A percentile compares a stretch with the other conserved stretches of the same genome.
phyloP scores from a whole-genome alignment of 2,888 invertebrate genomes.

The Himalopsyche anomala region DNA sequence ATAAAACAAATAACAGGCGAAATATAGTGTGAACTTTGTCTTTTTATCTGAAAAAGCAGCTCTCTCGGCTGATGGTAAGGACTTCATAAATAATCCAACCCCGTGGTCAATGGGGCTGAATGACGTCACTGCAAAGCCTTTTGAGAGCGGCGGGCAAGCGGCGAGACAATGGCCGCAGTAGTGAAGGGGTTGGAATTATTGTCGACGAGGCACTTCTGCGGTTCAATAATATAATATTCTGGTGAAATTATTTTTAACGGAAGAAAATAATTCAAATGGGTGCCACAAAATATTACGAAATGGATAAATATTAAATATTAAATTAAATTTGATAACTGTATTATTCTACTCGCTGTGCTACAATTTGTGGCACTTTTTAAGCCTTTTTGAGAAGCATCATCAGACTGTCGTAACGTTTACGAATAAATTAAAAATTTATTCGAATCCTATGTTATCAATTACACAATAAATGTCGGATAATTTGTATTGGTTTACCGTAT shows the following conservation, averaged over 20 bases:
- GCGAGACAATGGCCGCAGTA: background rate
- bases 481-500: no score
- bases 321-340: no score
- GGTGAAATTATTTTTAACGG: background rate
- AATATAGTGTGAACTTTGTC: background rate
- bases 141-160: background rate
- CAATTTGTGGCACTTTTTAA: no score
- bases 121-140: slow-evolving; percentile 16
- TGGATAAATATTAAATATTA: no score
- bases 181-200: slow-evolving; percentile 11
- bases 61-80: background rate
- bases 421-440: no score
- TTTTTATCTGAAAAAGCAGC: slow-evolving; percentile 34
- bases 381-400: no score
- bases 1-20: background rate
- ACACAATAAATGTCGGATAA: no score
- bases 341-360: no score
- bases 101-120: slow-evolving; percentile 50
- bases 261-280: background rate
- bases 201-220: slow-evolving; percentile 5
- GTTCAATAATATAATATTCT: background rate
- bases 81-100: slow-evolving; percentile 24
- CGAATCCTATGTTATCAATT: no score
- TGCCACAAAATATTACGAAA: no score
- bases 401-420: no score